Percentiles rank a stretch among this genome's conserved stretches.
Conservation (phyloP, 2,888 invertebrate species). For the Thecophora atra region DNA sequence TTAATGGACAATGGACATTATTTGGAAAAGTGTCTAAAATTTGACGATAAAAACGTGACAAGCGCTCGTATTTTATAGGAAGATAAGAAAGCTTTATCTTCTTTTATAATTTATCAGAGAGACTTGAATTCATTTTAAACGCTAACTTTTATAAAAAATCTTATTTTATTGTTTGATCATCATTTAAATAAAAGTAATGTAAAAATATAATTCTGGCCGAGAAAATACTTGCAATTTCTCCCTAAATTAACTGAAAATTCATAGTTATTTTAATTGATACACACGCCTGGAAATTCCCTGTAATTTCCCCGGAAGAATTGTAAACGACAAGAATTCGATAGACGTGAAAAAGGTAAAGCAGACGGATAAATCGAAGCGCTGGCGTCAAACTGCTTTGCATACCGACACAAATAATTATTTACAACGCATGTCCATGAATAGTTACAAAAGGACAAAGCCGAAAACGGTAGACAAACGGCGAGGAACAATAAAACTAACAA, state of each 20-base stretch:
- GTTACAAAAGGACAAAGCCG: slow-evolving; percentile 8
- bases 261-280: slow-evolving; percentile 1
- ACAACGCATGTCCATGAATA: not conserved
- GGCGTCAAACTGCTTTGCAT: slow-evolving; percentile 32
- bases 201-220: too few relatives aligned
- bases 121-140: too few relatives aligned
- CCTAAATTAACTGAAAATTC: slow-evolving; percentile 15
- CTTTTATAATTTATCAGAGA: too few relatives aligned
- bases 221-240: too few relatives aligned
- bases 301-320: not conserved
- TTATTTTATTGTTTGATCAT: too few relatives aligned
- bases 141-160: too few relatives aligned
- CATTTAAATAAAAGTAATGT: too few relatives aligned
- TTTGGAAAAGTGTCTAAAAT: too few relatives aligned
- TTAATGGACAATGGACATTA: too few relatives aligned
- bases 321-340: not conserved
- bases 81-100: too few relatives aligned
- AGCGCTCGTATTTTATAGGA: too few relatives aligned
- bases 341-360: not conserved
- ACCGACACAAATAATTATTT: not conserved
- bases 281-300: not conserved
- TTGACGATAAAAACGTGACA: too few relatives aligned
- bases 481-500: slow-evolving; percentile 23
- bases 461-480: slow-evolving; percentile 9
- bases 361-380: slow-evolving; percentile 3